Evolutionary conservation across 2,797 vertebrate species (phyloP).

Genomic region (Gallinago nigripennis): DNA sequence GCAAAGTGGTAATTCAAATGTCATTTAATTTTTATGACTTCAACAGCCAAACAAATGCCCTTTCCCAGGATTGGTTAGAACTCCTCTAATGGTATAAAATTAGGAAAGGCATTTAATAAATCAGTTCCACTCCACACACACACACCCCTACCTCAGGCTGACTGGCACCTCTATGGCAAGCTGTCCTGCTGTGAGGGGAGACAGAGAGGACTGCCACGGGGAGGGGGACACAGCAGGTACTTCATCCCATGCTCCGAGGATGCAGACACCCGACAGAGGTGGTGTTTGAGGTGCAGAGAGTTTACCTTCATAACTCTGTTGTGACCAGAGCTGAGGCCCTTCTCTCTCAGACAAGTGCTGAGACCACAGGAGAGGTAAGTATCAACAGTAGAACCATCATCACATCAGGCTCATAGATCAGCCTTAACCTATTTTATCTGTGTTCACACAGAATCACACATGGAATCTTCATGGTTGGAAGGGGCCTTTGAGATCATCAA

Average conservation of each 20-base stretch:
- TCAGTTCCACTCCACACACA: not conserved
- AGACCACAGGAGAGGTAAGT: not conserved
- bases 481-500: too few relatives aligned
- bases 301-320: not conserved
- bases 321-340: not conserved
- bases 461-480: too few relatives aligned
- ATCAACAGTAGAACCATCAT: not conserved
- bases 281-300: not conserved
- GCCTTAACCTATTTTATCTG: not conserved
- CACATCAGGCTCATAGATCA: not conserved
- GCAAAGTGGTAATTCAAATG: not conserved
- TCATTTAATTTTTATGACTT: not conserved
- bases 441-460: too few relatives aligned
- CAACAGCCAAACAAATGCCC: not conserved
- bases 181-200: not conserved
- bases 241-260: not conserved
- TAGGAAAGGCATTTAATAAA: not conserved
- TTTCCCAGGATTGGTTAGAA: not conserved
- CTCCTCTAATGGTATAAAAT: not conserved
- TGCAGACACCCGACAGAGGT: not conserved
- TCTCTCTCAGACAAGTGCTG: not conserved
- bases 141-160: not conserved
- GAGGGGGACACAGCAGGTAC: not conserved
- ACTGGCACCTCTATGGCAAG: not conserved
- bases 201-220: rapidly evolving